Evolutionary conservation across 2,888 invertebrate species (phyloP).

Genomic region (Iselma pallidipennis): DNA sequence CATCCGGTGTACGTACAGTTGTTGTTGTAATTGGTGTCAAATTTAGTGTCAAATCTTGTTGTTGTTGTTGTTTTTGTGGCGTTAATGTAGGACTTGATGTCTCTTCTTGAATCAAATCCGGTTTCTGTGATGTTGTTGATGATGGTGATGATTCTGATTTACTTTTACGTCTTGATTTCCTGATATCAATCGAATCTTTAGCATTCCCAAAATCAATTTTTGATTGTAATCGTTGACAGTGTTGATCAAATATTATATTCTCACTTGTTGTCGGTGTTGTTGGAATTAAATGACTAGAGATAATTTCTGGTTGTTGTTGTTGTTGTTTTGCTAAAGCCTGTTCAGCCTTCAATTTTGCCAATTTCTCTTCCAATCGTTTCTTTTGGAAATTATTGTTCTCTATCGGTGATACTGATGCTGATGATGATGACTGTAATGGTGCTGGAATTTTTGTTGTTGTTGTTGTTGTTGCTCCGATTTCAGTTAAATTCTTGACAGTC

Average conservation of each 20-base stretch:
- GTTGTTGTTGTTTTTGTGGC: neutral
- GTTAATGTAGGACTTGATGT: constrained; percentile 50
- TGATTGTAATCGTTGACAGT: constrained; percentile 68
- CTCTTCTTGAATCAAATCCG: constrained; percentile 52
- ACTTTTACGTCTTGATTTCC: constrained; percentile 61
- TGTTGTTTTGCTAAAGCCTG: constrained; percentile 29
- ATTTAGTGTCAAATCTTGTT: constrained; percentile 31
- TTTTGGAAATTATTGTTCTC: constrained; percentile 38
- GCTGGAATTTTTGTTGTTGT: constrained; percentile 17
- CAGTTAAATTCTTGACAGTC: constrained; percentile 53
- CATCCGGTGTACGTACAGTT: constrained; percentile 39
- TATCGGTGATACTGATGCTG: constrained; percentile 2
- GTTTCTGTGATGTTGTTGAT: constrained; percentile 35
- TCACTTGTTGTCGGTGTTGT: constrained; percentile 10
- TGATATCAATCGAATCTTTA: constrained; percentile 68
- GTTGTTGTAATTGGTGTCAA: constrained; percentile 27
- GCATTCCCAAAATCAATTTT: constrained; percentile 72
- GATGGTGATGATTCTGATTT: constrained; percentile 40
- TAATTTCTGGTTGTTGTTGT: constrained; percentile 16
- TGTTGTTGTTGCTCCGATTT: constrained; percentile 34
- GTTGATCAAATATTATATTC: constrained; percentile 61
- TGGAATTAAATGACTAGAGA: constrained; percentile 10
- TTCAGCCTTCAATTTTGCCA: constrained; percentile 35
- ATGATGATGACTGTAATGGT: too few relatives aligned
- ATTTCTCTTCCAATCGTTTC: constrained; percentile 41